Conservation (phyloP, 2,888 invertebrate genomes). For the Brachyopa scutellaris region DNA sequence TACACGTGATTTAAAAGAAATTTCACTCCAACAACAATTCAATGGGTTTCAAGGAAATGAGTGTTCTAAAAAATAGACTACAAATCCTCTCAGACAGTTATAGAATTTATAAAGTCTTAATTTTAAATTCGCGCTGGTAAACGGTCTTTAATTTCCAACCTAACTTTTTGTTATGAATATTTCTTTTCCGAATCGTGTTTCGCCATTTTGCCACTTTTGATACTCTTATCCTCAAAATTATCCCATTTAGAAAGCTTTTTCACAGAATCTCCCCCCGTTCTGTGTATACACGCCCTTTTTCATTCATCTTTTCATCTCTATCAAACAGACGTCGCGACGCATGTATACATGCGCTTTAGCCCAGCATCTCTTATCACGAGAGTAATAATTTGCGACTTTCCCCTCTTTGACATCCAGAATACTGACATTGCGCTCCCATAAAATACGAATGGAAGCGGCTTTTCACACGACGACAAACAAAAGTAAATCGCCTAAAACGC, state of each 20-base stretch:
- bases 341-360: conserved; percentile 52
- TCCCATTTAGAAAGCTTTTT: conserved; percentile 11
- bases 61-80: too few species aligned
- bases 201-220: too few species aligned
- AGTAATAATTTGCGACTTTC: conserved; percentile 16
- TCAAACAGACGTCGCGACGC: conserved; percentile 49
- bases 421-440: conserved; percentile 13
- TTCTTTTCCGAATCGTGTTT: too few species aligned
- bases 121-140: too few species aligned
- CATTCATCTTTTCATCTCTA: conserved; percentile 50
- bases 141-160: too few species aligned
- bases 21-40: too few species aligned
- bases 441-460: conserved; percentile 29
- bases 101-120: too few species aligned
- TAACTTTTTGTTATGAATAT: too few species aligned
- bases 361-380: conserved; percentile 36
- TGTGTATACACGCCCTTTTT: conserved; percentile 31
- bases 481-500: conserved; percentile 29
- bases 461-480: conserved; percentile 57
- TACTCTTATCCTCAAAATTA: too few species aligned
- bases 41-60: too few species aligned
- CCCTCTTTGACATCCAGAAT: conserved; percentile 9
- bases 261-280: conserved; percentile 15
- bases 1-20: too few species aligned
- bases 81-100: too few species aligned